A percentile compares a stretch with the other conserved stretches of the same genome.
These are phyloP conservation scores for Polydrusus pterygomalis DNA, from an alignment of 2,888 invertebrate species.

Conservation along the genomic window DNA sequence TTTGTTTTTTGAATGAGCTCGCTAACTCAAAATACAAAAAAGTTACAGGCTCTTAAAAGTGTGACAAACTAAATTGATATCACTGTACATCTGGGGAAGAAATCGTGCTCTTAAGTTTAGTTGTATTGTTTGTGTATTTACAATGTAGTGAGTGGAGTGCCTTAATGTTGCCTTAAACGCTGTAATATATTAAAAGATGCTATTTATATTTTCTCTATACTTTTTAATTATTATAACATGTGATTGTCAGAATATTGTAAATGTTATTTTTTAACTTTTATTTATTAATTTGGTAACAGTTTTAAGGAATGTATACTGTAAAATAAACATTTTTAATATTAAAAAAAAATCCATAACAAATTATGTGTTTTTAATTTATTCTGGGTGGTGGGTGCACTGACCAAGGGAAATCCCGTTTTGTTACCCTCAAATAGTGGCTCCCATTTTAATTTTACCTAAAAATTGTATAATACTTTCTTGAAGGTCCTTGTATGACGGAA, in stretches of 20 bases:
- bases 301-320: constrained; percentile 26
- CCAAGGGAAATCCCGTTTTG: too few relatives aligned
- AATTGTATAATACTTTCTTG: too few relatives aligned
- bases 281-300: constrained; percentile 36
- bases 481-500: too few relatives aligned
- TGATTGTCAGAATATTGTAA: constrained; percentile 28
- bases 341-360: constrained; percentile 31
- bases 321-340: constrained; percentile 28
- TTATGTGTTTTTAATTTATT: not conserved
- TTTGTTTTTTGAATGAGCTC: too few relatives aligned
- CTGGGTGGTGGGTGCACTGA: too few relatives aligned
- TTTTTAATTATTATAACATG: constrained; percentile 26
- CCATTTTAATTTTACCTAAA: too few relatives aligned
- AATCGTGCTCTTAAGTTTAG: not conserved
- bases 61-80: too few relatives aligned
- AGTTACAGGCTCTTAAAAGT: too few relatives aligned
- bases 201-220: constrained; percentile 29
- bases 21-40: too few relatives aligned
- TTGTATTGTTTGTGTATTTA: constrained; percentile 10
- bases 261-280: constrained; percentile 33
- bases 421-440: too few relatives aligned
- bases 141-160: constrained; percentile 25
- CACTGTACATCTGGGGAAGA: not conserved
- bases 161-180: constrained; percentile 25
- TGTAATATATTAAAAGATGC: constrained; percentile 35